Conservation (phyloP, 2,888 invertebrate species). For the Crematogaster levior region DNA sequence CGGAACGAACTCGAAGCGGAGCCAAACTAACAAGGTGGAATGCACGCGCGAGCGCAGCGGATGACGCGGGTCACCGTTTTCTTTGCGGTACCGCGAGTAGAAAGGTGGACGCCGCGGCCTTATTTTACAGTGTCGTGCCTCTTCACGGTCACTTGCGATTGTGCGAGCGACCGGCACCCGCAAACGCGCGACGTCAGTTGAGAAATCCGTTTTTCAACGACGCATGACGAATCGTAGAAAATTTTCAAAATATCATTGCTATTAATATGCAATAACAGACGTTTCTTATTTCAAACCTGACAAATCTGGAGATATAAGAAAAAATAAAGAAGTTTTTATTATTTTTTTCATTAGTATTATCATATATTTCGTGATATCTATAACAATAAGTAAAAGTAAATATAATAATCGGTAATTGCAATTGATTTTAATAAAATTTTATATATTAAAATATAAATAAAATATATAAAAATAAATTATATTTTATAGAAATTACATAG, state of each 20-base stretch:
- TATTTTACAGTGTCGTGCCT: constrained; percentile 77
- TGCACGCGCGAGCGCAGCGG: constrained; percentile 58
- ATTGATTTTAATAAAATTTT: background rate
- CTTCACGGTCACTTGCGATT: constrained; percentile 77
- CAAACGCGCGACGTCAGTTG: constrained; percentile 46
- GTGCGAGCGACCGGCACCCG: constrained; percentile 67
- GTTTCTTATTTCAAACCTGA: background rate
- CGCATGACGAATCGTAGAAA: background rate
- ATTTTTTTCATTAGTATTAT: background rate
- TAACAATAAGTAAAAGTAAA: background rate
- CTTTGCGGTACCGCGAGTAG: constrained; percentile 75
- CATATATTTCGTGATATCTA: background rate
- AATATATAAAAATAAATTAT: background rate
- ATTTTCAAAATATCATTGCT: background rate
- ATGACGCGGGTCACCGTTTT: constrained; percentile 75
- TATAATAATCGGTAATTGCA: background rate
- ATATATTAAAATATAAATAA: no score
- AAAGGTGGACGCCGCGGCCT: constrained; percentile 76
- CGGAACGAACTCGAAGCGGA: constrained; percentile 61
- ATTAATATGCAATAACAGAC: background rate
- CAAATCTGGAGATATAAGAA: background rate
- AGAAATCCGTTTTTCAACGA: background rate
- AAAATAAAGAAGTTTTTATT: background rate
- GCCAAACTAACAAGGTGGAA: constrained; percentile 74
- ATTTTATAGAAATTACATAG: no score